A percentile compares a stretch with the other conserved stretches of the same genome.
Conservation (phyloP, 2,113 vertebrate species). For the Sphyrna mokarran region DNA sequence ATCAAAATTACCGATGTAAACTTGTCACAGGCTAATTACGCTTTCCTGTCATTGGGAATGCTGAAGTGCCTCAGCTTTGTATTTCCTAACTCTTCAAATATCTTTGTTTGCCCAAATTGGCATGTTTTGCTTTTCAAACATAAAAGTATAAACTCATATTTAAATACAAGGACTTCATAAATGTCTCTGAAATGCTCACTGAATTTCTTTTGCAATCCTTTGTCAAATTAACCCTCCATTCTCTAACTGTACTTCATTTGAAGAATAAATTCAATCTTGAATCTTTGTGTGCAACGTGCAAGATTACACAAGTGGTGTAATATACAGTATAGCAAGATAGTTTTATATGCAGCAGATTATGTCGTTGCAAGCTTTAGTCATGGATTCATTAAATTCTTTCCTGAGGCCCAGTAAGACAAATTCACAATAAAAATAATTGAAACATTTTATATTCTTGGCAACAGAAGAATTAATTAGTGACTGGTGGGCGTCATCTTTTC, state of each 20-base stretch:
- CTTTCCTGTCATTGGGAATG: not conserved
- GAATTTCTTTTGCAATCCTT: not conserved
- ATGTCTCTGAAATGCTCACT: not conserved
- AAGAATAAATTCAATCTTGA: not conserved
- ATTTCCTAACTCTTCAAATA: not conserved
- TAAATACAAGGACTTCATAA: not conserved
- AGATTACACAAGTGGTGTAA: not conserved
- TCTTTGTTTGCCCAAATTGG: not conserved
- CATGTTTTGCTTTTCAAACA: not conserved
- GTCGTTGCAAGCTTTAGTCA: not conserved
- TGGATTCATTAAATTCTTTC: not conserved
- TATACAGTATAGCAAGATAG: not conserved
- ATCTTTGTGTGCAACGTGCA: not conserved
- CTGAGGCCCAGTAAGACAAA: not conserved
- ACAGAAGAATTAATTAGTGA: not conserved
- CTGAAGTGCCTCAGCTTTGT: not conserved
- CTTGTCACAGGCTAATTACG: not conserved
- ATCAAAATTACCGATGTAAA: not conserved
- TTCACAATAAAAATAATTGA: not conserved
- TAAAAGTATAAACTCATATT: not conserved
- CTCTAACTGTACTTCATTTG: not conserved
- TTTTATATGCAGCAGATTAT: not conserved
- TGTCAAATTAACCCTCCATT: not conserved
- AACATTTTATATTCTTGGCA: not conserved
- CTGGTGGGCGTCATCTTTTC: not conserved